Evolutionary conservation across 2,888 invertebrate genomes (phyloP).

Genomic region (Miltochrista miniata): DNA sequence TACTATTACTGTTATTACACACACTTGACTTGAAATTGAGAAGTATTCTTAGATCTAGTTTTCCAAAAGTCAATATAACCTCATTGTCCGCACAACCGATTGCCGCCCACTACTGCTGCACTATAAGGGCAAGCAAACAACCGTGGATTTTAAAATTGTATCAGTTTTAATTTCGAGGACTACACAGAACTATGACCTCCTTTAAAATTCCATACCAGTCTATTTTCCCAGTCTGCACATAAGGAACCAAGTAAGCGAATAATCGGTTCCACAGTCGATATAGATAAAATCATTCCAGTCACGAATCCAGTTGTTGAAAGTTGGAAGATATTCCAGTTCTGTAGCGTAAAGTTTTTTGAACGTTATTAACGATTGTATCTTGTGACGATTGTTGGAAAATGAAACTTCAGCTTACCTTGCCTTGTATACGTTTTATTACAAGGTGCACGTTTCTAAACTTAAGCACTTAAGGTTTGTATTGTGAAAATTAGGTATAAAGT

Average conservation of each 20-base stretch:
- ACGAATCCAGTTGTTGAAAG: slow-evolving; percentile 31
- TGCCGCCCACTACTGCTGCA: no score
- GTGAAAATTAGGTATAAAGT: no score
- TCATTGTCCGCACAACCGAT: no score
- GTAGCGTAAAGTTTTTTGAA: slow-evolving; percentile 22
- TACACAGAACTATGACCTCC: neutral
- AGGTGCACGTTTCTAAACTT: neutral
- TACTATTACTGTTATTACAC: no score
- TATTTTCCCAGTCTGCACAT: slow-evolving; percentile 4
- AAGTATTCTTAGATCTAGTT: no score
- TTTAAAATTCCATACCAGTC: neutral
- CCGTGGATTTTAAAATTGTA: neutral
- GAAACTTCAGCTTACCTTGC: slow-evolving; percentile 8
- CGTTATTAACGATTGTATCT: slow-evolving; percentile 15
- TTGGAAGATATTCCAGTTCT: slow-evolving; percentile 23
- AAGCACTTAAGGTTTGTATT: neutral
- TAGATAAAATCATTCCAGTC: slow-evolving; percentile 31
- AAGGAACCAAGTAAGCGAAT: slow-evolving; percentile 23
- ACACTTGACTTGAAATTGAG: no score
- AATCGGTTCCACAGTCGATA: slow-evolving; percentile 20
- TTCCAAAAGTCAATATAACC: no score
- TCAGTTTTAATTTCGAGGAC: neutral
- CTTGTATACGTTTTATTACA: slow-evolving; percentile 2
- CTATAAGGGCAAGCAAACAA: no score
- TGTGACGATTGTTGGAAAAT: slow-evolving; percentile 6